Percentiles rank a stretch among this genome's conserved stretches.
Conservation (phyloP, 2,888 invertebrate species). For the Thera obeliscata region DNA sequence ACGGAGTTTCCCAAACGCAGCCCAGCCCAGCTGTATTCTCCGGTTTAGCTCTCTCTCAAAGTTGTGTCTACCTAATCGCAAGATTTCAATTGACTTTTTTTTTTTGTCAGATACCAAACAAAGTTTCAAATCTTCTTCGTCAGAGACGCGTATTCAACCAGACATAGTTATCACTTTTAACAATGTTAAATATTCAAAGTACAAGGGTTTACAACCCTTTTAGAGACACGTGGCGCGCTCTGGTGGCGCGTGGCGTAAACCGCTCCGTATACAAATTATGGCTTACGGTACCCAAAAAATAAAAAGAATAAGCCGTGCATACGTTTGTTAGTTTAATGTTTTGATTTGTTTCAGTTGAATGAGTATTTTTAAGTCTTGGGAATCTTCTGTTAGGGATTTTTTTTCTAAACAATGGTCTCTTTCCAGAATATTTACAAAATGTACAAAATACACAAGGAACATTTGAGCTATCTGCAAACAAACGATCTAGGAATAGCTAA, state of each 20-base stretch:
- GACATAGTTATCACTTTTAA: conserved; percentile 37
- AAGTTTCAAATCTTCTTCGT: conserved; percentile 14
- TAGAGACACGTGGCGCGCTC: conserved; percentile 68
- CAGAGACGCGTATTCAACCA: conserved; percentile 16
- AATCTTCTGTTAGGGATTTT: too few species aligned
- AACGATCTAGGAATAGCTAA: too few species aligned
- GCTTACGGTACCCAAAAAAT: conserved; percentile 63
- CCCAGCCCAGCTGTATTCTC: too few species aligned
- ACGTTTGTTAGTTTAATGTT: conserved; percentile 76
- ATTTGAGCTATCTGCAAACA: too few species aligned
- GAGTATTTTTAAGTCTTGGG: background rate
- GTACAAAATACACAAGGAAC: too few species aligned
- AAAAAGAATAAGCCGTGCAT: conserved; percentile 65
- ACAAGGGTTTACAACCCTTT: conserved; percentile 51
- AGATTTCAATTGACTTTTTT: too few species aligned
- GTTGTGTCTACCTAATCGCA: too few species aligned
- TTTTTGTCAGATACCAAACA: background rate
- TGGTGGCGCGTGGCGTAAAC: conserved; percentile 65
- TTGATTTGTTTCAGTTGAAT: conserved; percentile 31
- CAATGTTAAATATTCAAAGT: conserved; percentile 44
- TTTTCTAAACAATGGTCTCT: too few species aligned
- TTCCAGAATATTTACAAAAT: too few species aligned
- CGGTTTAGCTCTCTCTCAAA: too few species aligned
- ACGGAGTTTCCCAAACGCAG: too few species aligned
- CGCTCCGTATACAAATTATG: conserved; percentile 79